Percentiles rank a stretch among this genome's conserved stretches.
Evolutionary conservation across 2,888 invertebrate genomes (phyloP).

Genomic region (Hirudinaria manillensis): DNA sequence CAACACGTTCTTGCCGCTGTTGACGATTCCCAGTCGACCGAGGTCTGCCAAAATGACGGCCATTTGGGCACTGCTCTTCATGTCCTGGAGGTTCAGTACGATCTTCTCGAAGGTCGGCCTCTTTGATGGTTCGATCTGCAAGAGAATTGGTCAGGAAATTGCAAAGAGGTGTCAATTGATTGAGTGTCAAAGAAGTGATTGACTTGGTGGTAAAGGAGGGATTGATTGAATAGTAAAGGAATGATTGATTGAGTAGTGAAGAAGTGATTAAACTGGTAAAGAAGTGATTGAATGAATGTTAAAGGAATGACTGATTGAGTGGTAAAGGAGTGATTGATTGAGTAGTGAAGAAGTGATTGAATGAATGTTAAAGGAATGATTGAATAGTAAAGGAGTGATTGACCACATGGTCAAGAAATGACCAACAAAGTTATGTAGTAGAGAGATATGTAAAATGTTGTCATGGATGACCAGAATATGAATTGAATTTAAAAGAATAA

Average conservation of each 20-base stretch:
- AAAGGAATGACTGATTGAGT: too few relatives aligned
- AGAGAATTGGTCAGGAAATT: not conserved
- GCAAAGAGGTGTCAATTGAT: not conserved
- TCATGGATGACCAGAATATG: too few relatives aligned
- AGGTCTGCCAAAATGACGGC: conserved; percentile 41
- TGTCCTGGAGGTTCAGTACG: conserved; percentile 60
- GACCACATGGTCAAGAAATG: too few relatives aligned
- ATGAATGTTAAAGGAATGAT: too few relatives aligned
- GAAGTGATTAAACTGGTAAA: not conserved
- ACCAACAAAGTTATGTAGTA: too few relatives aligned
- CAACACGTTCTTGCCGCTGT: conserved; percentile 43
- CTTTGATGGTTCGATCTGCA: conserved; percentile 76
- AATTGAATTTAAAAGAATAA: too few relatives aligned
- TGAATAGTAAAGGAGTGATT: too few relatives aligned
- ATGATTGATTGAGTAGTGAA: not conserved
- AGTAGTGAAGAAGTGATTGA: too few relatives aligned
- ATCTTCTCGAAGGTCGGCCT: conserved; percentile 81
- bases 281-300: too few relatives aligned
- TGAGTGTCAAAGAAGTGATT: not conserved
- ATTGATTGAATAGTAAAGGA: not conserved
- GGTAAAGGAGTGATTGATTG: too few relatives aligned
- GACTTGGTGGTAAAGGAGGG: not conserved
- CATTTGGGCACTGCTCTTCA: conserved; percentile 46
- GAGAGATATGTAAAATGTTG: too few relatives aligned
- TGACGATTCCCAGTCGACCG: conserved; percentile 37